phyloP scores from a whole-genome alignment of 2,888 invertebrate genomes.

The Craniophora ligustri region DNA sequence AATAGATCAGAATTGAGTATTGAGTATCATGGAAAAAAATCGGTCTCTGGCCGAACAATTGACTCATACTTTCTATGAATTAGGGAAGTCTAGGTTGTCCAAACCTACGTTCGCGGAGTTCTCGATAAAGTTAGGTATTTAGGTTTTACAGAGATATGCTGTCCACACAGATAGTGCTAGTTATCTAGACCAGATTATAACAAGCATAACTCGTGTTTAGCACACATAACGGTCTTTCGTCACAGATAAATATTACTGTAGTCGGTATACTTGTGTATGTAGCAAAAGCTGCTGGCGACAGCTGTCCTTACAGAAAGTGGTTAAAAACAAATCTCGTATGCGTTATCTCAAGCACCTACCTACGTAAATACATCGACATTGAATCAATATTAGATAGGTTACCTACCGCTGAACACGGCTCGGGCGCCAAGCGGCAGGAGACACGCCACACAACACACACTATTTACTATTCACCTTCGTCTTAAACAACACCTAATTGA shows the following conservation, averaged over 20 bases:
- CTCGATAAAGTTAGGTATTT: neutral
- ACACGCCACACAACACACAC: slow-evolving; percentile 63
- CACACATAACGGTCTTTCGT: slow-evolving; percentile 26
- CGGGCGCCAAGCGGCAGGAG: slow-evolving; percentile 59
- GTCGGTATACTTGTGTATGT: slow-evolving; percentile 23
- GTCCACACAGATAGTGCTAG: slow-evolving; percentile 14
- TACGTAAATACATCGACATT: slow-evolving; percentile 74
- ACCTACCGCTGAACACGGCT: slow-evolving; percentile 70
- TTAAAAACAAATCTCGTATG: slow-evolving; percentile 77
- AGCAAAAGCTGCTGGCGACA: slow-evolving; percentile 27
- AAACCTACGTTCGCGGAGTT: too few species aligned
- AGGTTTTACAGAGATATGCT: slow-evolving; percentile 2
- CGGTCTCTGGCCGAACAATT: slow-evolving; percentile 2
- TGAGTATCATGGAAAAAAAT: too few species aligned
- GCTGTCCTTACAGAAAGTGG: slow-evolving; percentile 17
- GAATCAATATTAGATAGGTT: slow-evolving; percentile 79
- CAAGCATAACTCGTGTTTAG: slow-evolving; percentile 15
- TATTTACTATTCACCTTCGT: slow-evolving; percentile 76
- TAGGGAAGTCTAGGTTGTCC: too few species aligned
- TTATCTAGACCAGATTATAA: slow-evolving; percentile 33
- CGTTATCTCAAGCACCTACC: slow-evolving; percentile 71
- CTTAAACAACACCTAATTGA: slow-evolving; percentile 83
- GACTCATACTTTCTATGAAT: too few species aligned
- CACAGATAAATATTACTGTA: too few species aligned
- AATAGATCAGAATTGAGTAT: slow-evolving; percentile 32